These are phyloP conservation scores for Leistus spinibarbis DNA, from an alignment of 2,888 invertebrate genomes.

Conservation along the genomic window DNA sequence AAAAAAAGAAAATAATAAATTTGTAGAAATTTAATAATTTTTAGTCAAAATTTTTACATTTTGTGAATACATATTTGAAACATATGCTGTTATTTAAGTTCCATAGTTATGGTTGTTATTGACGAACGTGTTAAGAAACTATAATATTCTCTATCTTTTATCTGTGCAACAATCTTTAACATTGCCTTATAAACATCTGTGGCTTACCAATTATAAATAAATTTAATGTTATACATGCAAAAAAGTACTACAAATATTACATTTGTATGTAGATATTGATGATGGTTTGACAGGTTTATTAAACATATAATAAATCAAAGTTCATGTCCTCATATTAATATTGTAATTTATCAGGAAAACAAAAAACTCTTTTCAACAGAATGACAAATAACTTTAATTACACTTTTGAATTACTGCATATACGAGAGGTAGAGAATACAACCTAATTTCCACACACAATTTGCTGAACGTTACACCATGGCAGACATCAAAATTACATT, in stretches of 20 bases:
- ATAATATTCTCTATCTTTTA: no score
- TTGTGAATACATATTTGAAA: no score
- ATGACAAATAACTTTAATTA: slow-evolving; percentile 35
- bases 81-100: no score
- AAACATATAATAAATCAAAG: not conserved
- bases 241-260: not conserved
- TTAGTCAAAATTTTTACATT: no score
- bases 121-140: no score
- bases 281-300: not conserved
- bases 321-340: not conserved
- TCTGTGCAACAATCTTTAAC: no score
- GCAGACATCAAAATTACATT: slow-evolving; percentile 36
- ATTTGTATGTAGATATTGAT: not conserved
- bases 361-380: slow-evolving; percentile 3
- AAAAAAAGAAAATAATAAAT: no score
- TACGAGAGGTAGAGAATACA: slow-evolving; percentile 6
- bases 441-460: slow-evolving; percentile 29
- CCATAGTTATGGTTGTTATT: no score
- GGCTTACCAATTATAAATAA: no score
- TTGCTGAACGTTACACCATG: slow-evolving; percentile 19
- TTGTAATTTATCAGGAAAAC: not conserved
- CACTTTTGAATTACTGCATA: slow-evolving; percentile 7
- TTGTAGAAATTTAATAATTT: no score
- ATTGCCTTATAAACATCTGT: no score
- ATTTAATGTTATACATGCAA: no score